Evolutionary conservation across 2,888 invertebrate genomes (phyloP).

Genomic region (Palloptera scutellata): DNA sequence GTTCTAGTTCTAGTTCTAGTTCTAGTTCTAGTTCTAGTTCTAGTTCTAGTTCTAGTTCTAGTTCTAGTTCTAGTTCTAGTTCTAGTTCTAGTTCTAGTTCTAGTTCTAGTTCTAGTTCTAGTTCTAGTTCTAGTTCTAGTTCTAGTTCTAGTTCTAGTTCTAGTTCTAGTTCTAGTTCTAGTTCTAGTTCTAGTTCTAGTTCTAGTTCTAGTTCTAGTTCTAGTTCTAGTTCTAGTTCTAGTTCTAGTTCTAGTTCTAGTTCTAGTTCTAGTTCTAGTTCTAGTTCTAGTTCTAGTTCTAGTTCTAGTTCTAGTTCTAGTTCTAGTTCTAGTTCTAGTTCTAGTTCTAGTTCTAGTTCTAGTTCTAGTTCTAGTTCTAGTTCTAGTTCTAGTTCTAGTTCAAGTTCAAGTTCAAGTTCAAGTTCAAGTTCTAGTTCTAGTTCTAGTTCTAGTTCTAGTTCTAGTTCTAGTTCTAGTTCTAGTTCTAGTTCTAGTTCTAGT

Average conservation of each 20-base stretch:
- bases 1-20: neutral
- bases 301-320: too few relatives aligned
- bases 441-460: too few relatives aligned
- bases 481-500: too few relatives aligned
- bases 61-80: slow-evolving; percentile 2
- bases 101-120: slow-evolving; percentile 1
- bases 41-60: neutral
- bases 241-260: slow-evolving; percentile 4
- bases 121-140: neutral
- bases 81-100: slow-evolving; percentile 1
- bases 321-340: too few relatives aligned
- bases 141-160: slow-evolving; percentile 2
- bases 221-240: slow-evolving; percentile 8
- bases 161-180: neutral
- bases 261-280: too few relatives aligned
- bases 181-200: neutral
- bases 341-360: too few relatives aligned
- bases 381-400: too few relatives aligned
- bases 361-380: too few relatives aligned
- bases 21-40: neutral
- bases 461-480: too few relatives aligned
- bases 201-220: neutral
- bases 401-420: too few relatives aligned
- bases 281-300: too few relatives aligned
- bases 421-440: too few relatives aligned